A percentile compares a stretch with the other conserved stretches of the same genome.
These are phyloP conservation scores for Hoplostethus atlanticus DNA, from an alignment of 2,797 vertebrate species.

Conservation along the genomic window DNA sequence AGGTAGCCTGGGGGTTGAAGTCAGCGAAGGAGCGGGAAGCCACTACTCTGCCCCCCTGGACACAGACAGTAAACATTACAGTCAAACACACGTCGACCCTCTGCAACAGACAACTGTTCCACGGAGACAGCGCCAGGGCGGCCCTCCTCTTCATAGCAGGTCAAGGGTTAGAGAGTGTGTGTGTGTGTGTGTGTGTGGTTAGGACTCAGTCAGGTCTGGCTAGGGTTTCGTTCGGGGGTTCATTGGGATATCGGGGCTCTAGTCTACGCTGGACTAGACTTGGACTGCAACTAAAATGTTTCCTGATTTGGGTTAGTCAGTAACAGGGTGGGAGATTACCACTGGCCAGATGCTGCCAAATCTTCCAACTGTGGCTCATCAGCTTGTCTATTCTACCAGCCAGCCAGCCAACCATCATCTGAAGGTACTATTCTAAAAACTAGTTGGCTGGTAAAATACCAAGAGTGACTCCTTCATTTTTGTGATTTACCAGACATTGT, in stretches of 20 bases:
- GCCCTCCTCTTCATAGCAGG: constrained; percentile 33
- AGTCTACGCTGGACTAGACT: background rate
- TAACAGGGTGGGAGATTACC: constrained; percentile 24
- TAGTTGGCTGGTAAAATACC: background rate
- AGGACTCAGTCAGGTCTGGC: background rate
- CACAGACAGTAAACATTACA: constrained; percentile 14
- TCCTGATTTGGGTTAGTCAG: background rate
- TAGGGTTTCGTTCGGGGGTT: constrained; percentile 8
- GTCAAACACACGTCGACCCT: background rate
- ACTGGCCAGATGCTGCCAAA: background rate
- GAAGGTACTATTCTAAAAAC: too few species aligned
- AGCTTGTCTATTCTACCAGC: background rate
- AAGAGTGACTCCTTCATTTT: too few species aligned
- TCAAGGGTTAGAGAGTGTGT: background rate
- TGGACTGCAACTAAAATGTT: background rate
- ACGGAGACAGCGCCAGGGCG: constrained; percentile 1
- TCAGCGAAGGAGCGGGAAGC: constrained; percentile 87
- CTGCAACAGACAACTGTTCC: background rate
- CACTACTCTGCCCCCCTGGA: constrained; percentile 86
- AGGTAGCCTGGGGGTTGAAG: constrained; percentile 90
- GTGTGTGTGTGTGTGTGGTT: too few species aligned
- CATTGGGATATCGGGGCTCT: background rate
- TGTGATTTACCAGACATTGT: too few species aligned
- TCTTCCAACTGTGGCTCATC: background rate
- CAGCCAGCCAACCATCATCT: background rate